Base-by-base conservation (phyloP, 2,797 vertebrate genomes). In the Aldrovandia affinis region DNA sequence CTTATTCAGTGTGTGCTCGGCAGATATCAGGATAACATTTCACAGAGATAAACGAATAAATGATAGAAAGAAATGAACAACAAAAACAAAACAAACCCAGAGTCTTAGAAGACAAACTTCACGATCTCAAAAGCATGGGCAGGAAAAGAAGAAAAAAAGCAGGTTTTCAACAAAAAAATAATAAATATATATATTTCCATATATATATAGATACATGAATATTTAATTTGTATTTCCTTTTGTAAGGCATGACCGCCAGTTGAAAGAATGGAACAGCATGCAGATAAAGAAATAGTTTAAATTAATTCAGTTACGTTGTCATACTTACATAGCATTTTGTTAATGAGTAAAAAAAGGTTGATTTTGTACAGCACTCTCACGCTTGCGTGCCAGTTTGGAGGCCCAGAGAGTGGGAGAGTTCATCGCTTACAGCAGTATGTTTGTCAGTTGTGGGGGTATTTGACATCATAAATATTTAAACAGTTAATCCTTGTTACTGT, bases 401-500 rank as follows among this genome's bases (percentile, higher is more conserved):
- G 86, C 92, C 87, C 88, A 91, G 93, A 96, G 96, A 95, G 95
- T n/a, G n/a, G 95, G 96, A 96, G 96, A 96, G 96, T 98, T 95
- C 96, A 96, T 97, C 97, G 96, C 97, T 98, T 98, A 96, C 94
- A 93, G 96, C 96, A 96, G 96, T 98, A 96, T 96, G 96, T 98
- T 96, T 94, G 97, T 98, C 94, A 95, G 96, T 97, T 96, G 97
- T 99, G 96, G 96, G 97, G 96, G 96, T 98, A 96, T 99, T 98
- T 97, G 96, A 96, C 96, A 97, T 96, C 97, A 96, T 97, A 97
- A 96, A 96, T 98, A 98, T 97, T 96, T 97, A 97, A 98, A 96
- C 96, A 98, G 95, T 98, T 98, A 98, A 94, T 97, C 96, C 96
- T 97, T 98, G 97, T 98, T 97, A 97, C 96, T 96, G 97, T 96